Evolutionary conservation across 2,113 vertebrate species (phyloP), one percentile per base, ranked within the genome.

Genomic region (Struthio camelus): DNA sequence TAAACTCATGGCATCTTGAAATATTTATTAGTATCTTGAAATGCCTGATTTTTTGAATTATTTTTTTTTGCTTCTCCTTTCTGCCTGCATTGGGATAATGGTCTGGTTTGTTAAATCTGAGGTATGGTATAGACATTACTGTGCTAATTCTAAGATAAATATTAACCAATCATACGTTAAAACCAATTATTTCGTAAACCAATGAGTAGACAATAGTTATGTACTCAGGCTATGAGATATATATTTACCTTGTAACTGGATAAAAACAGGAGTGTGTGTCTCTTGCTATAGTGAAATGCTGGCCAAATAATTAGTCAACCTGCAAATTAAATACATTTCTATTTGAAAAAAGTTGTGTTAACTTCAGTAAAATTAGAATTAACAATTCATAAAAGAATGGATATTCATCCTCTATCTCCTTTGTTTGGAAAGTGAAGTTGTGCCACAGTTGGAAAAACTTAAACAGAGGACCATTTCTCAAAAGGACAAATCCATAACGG

Each of bases 1-100:
- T 90, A 89, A 93, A 75, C 32, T 34, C 24, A 8, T 65, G 70
- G 44, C n/a, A 59, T 77, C 71, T 50, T 91, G 50, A 94, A 95
- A 89, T 96, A 93, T 85, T 89, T 56, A 89, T 73, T 89, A 80
- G 30, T 62, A 61, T 70, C 24, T 82, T 80, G 50, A 89, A 94
- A 89, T 75, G 25, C 38, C 54, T 87, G 54, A 91, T 65, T 53
- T 44, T 82, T 94, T 83, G 92, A 50, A 25, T 36, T 64, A 22
- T 38, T 38, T 64, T 27, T 27, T 66, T 38, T 84, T 78, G 18
- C 20, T 85, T 56, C 24, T 91, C 65, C 48, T 56, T 92, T 94
- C 69, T 83, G 30, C 40, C 73, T 94, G 42, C n/a, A 10, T 11
- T 69, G 62, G 50, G 36, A 16, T 91, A 87, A 59, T 18, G 11